Conservation (phyloP, 2,888 invertebrate genomes). For the Timema podura region DNA sequence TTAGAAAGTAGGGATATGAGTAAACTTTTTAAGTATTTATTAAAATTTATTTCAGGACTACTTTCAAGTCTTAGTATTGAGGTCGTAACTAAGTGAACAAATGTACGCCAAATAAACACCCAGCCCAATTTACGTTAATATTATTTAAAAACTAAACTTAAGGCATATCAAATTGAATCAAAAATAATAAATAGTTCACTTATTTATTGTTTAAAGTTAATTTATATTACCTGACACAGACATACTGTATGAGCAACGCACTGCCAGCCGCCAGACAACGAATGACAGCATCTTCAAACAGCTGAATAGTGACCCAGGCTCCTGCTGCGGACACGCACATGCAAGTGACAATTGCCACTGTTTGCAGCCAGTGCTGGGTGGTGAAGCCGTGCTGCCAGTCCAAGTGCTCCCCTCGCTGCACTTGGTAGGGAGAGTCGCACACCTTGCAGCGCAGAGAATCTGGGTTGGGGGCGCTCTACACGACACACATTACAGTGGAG, state of each 20-base stretch:
- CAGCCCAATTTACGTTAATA: too few species aligned
- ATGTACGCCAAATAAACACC: too few species aligned
- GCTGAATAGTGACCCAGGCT: conserved; percentile 75
- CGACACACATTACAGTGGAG: conserved; percentile 27
- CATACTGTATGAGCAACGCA: conserved; percentile 77
- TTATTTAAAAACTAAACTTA: too few species aligned
- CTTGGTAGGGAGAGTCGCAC: conserved; percentile 74
- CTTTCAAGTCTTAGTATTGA: too few species aligned
- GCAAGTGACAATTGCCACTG: conserved; percentile 69
- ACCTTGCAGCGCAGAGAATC: conserved; percentile 76
- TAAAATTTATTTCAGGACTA: too few species aligned
- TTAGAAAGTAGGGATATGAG: too few species aligned
- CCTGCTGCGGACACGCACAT: conserved; percentile 74
- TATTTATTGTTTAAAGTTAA: too few species aligned
- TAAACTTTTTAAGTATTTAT: too few species aligned
- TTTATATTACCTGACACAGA: conserved; percentile 78
- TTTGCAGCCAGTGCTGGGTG: conserved; percentile 78
- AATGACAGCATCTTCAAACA: conserved; percentile 71
- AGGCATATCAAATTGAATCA: too few species aligned
- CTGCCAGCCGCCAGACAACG: conserved; percentile 77
- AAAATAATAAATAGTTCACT: too few species aligned
- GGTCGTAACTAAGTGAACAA: too few species aligned
- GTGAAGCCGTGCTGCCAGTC: conserved; percentile 84
- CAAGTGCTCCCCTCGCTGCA: conserved; percentile 45
- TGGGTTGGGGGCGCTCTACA: conserved; percentile 62